Evolutionary conservation across 92 coral and sea anemone genomes (phyloP).

Genomic region (Zoanthus sociatus): DNA sequence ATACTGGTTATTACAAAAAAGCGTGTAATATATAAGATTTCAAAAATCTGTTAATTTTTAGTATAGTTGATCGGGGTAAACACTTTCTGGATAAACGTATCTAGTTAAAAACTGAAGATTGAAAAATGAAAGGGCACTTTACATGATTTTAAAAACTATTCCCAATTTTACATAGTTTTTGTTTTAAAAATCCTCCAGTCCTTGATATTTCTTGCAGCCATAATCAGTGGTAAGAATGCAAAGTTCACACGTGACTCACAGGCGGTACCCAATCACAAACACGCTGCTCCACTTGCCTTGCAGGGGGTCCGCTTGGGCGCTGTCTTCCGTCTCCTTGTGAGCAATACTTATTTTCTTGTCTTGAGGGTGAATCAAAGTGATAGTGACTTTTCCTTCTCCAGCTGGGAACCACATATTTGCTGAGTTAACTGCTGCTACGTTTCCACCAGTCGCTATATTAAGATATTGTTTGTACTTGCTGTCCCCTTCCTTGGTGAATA

Average conservation of each 20-base stretch:
- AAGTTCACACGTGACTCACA: neutral
- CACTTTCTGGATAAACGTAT: too few relatives aligned
- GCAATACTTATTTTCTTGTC: conserved; percentile 51
- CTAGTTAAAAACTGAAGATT: too few relatives aligned
- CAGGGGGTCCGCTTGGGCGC: conserved; percentile 9
- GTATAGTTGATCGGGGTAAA: too few relatives aligned
- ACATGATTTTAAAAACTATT: too few relatives aligned
- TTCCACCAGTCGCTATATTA: conserved; percentile 69
- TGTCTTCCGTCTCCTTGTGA: neutral
- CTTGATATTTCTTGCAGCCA: too few relatives aligned
- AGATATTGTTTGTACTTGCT: conserved; percentile 59
- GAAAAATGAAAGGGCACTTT: too few relatives aligned
- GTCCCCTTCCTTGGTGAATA: conserved; percentile 50
- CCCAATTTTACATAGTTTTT: too few relatives aligned
- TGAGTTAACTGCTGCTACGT: conserved; percentile 62
- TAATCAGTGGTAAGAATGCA: too few relatives aligned
- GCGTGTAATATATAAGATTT: too few relatives aligned
- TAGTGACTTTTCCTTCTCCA: conserved; percentile 56
- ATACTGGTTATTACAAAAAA: too few relatives aligned
- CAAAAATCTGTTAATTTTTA: too few relatives aligned
- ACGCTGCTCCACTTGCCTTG: conserved; percentile 55
- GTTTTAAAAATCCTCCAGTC: too few relatives aligned
- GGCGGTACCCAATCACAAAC: conserved; percentile 60
- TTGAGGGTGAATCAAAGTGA: conserved; percentile 48
- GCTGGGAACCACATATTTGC: conserved; percentile 75